These are phyloP conservation scores for Acanthisitta chloris DNA, from an alignment of 2,113 vertebrate species.

Conservation along the genomic window DNA sequence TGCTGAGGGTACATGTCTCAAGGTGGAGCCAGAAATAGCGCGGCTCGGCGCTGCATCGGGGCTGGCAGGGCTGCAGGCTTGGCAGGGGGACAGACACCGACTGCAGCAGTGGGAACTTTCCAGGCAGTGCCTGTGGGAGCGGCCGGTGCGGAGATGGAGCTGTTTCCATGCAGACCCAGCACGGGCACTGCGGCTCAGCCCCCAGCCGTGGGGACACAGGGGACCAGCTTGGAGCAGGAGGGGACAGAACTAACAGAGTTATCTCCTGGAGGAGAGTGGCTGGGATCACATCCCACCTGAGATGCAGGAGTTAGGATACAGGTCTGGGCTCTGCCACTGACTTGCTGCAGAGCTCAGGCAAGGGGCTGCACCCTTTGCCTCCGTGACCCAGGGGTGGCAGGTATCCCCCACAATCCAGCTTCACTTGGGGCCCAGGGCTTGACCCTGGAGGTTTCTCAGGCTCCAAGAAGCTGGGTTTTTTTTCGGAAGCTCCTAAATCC, in stretches of 20 bases:
- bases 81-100: constrained; percentile 45
- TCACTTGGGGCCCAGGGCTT: neutral
- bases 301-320: fast-evolving
- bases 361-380: neutral
- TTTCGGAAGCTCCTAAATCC: neutral
- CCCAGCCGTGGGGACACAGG: fast-evolving
- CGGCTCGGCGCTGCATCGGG: constrained; percentile 8
- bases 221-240: neutral
- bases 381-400: neutral
- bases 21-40: constrained; percentile 66
- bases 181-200: fast-evolving
- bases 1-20: constrained; percentile 37
- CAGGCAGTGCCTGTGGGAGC: neutral
- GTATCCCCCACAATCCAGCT: neutral
- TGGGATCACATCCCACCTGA: neutral
- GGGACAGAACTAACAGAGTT: neutral
- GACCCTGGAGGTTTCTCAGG: neutral
- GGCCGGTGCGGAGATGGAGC: neutral
- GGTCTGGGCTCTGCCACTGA: neutral
- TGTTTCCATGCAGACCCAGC: neutral
- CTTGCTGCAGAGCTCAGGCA: neutral
- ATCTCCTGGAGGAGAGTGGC: neutral
- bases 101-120: constrained; percentile 56
- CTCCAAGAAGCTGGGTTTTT: neutral
- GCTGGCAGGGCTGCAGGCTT: constrained; percentile 49